phyloP scores from a whole-genome alignment of 2,113 vertebrate genomes.

The Prietella phreatophila region DNA sequence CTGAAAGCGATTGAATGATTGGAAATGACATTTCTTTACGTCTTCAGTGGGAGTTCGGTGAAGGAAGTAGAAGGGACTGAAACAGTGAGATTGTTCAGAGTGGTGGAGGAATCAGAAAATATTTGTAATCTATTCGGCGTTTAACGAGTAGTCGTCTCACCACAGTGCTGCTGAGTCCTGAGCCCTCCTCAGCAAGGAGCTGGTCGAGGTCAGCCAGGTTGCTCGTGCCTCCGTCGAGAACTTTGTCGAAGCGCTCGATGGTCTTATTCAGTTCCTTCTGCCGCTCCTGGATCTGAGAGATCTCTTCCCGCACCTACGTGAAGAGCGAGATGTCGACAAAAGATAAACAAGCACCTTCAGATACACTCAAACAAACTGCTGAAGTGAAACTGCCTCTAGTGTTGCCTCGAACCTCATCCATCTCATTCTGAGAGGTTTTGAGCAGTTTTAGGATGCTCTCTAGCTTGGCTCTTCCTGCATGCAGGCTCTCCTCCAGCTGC shows the following conservation, averaged over 20 bases:
- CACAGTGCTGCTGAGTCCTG: conserved; percentile 74
- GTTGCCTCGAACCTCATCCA: conserved; percentile 82
- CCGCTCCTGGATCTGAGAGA: conserved; percentile 83
- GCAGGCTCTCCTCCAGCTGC: conserved; percentile 87
- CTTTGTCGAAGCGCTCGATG: conserved; percentile 80
- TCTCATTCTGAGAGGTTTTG: conserved; percentile 90
- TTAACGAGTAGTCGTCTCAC: conserved; percentile 2
- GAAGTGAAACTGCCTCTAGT: not conserved
- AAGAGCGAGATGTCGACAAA: not conserved
- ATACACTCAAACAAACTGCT: not conserved
- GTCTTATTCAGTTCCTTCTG: conserved; percentile 81
- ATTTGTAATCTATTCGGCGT: too few relatives aligned
- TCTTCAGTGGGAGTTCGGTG: not conserved
- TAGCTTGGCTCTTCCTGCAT: conserved; percentile 84
- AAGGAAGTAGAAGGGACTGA: not conserved
- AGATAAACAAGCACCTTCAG: not conserved
- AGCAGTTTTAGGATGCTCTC: conserved; percentile 91
- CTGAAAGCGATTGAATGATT: not conserved
- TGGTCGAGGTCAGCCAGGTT: conserved; percentile 74
- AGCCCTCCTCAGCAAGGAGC: conserved; percentile 75
- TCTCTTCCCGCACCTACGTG: conserved; percentile 82
- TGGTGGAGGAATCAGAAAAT: not conserved
- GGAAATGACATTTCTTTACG: not conserved
- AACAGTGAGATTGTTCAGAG: not conserved
- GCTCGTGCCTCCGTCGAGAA: conserved; percentile 76